A percentile compares a stretch with the other conserved stretches of the same genome.
These are phyloP conservation scores for Epinotia nisella DNA, from an alignment of 2,888 invertebrate genomes.

Conservation along the genomic window DNA sequence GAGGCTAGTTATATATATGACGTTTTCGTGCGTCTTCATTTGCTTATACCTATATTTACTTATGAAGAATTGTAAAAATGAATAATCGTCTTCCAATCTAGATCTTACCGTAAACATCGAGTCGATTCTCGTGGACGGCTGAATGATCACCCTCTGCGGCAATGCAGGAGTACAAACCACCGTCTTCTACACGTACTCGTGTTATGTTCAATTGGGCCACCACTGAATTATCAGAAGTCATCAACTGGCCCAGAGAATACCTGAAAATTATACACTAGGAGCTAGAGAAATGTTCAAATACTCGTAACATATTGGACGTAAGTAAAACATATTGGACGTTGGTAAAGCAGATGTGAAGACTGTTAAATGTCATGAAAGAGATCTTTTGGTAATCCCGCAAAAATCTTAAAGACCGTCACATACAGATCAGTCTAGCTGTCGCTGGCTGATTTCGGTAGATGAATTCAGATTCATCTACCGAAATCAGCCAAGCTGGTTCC, in stretches of 20 bases:
- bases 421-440: no score
- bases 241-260: conserved; percentile 76
- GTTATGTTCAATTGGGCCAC: conserved; percentile 82
- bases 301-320: no score
- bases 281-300: no score
- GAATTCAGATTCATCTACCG: no score
- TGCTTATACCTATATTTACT: no score
- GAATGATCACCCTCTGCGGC: conserved; percentile 76
- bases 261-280: conserved; percentile 52
- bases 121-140: conserved; percentile 72
- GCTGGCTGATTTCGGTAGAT: no score
- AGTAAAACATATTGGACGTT: no score
- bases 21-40: no score
- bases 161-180: conserved; percentile 86
- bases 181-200: conserved; percentile 85
- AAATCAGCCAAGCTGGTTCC: no score
- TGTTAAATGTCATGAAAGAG: not conserved
- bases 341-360: not conserved
- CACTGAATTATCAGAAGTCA: conserved; percentile 79
- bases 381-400: not conserved
- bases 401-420: not conserved
- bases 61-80: no score
- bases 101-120: conserved; percentile 83
- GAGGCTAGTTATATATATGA: no score
- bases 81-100: not conserved